Conservation (phyloP, 2,797 vertebrate species). For the Phrynocephalus vlangalii region DNA sequence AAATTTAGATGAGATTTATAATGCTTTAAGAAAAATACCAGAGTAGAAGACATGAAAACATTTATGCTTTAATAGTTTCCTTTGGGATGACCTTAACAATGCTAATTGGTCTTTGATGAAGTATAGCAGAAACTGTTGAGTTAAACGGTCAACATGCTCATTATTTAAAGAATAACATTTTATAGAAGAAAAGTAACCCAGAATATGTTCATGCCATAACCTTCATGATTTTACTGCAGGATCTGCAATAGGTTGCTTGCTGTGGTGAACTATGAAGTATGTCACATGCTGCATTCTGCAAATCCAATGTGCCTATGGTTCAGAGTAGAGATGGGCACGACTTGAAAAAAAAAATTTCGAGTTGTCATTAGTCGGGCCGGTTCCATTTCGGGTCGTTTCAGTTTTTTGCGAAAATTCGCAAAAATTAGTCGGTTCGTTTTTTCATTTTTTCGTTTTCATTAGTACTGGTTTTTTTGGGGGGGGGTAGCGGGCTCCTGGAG, state of each 20-base stretch:
- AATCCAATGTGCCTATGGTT: not conserved
- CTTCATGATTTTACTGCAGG: constrained; percentile 4
- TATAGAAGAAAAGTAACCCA: constrained; percentile 49
- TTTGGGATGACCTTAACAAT: constrained; percentile 70
- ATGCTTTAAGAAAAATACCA: constrained; percentile 64
- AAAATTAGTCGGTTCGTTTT: too few relatives aligned
- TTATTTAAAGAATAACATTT: constrained; percentile 71
- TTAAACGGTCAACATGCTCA: constrained; percentile 67
- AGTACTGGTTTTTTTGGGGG: too few relatives aligned
- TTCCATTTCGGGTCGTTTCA: too few relatives aligned
- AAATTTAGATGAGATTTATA: constrained; percentile 50
- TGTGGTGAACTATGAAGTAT: not conserved
- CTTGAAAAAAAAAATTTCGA: too few relatives aligned
- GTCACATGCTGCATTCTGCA: not conserved
- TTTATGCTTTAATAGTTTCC: constrained; percentile 73
- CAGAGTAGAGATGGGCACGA: too few relatives aligned
- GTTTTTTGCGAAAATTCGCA: too few relatives aligned
- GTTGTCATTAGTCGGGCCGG: too few relatives aligned
- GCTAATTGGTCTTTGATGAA: constrained; percentile 71
- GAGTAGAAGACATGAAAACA: constrained; percentile 71
- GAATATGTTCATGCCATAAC: constrained; percentile 58
- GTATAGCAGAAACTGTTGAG: constrained; percentile 53
- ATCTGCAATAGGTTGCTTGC: not conserved
- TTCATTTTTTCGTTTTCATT: too few relatives aligned
- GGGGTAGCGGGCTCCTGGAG: too few relatives aligned